A percentile compares a stretch with the other conserved stretches of the same genome.
These are phyloP conservation scores for Druceiella hillmani DNA, from an alignment of 2,888 invertebrate genomes.

Conservation along the genomic window DNA sequence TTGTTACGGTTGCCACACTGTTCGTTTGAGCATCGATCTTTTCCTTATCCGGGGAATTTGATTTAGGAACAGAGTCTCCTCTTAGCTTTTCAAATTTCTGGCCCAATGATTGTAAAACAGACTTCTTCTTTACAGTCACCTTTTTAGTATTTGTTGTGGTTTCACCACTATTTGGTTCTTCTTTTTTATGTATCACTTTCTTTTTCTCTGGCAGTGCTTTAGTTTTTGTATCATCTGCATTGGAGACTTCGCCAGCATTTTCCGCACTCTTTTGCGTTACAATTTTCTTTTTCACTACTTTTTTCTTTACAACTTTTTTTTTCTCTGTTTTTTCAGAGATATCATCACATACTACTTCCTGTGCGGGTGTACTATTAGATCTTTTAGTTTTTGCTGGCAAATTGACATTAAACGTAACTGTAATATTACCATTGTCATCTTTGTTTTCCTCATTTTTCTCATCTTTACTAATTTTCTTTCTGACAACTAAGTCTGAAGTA, in stretches of 20 bases:
- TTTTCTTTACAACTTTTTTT: conserved; percentile 38
- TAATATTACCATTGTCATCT: conserved; percentile 18
- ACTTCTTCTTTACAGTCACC: conserved; percentile 52
- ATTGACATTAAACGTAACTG: conserved; percentile 20
- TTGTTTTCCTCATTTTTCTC: too few relatives aligned
- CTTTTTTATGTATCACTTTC: conserved; percentile 41
- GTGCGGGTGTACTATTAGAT: too few relatives aligned
- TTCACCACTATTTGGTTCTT: conserved; percentile 37
- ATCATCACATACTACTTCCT: conserved; percentile 25
- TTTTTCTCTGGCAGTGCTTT: conserved; percentile 38
- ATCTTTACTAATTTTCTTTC: too few relatives aligned
- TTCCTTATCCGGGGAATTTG: conserved; percentile 49
- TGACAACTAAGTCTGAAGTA: too few relatives aligned
- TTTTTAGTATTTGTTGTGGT: conserved; percentile 29
- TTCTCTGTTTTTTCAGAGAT: conserved; percentile 31
- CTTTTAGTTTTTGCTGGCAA: conserved; percentile 18
- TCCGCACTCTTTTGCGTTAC: conserved; percentile 45
- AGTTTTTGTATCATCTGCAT: conserved; percentile 31
- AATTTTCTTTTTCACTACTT: conserved; percentile 43
- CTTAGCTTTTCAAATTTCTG: conserved; percentile 69
- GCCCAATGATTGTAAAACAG: conserved; percentile 69
- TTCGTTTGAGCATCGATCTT: conserved; percentile 34
- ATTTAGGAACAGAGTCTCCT: conserved; percentile 45
- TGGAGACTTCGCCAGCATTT: conserved; percentile 37
- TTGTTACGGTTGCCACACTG: conserved; percentile 22